These are phyloP conservation scores for Notolabrus celidotus DNA, from an alignment of 2,797 vertebrate species.

Conservation along the genomic window DNA sequence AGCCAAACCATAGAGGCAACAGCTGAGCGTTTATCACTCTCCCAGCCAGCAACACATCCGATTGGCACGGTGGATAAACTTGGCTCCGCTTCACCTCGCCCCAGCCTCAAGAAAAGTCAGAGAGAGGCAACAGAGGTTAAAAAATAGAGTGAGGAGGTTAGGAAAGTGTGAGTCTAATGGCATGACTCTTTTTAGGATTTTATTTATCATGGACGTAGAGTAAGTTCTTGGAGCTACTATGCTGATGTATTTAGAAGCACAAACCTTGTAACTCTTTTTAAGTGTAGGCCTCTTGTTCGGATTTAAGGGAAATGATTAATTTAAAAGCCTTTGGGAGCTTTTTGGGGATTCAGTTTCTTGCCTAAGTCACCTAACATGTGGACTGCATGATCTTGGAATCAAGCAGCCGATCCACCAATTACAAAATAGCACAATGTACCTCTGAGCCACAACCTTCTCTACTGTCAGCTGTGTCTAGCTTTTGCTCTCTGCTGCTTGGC, in stretches of 20 bases:
- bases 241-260: not conserved
- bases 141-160: constrained; percentile 4
- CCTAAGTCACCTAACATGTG: too few species aligned
- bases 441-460: too few species aligned
- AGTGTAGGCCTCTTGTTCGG: too few species aligned
- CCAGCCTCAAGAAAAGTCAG: constrained; percentile 29
- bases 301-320: too few species aligned
- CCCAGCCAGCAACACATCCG: constrained; percentile 44
- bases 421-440: too few species aligned
- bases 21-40: constrained; percentile 68
- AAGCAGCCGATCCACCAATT: too few species aligned
- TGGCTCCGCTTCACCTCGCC: constrained; percentile 37
- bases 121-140: constrained; percentile 11
- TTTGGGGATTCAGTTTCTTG: too few species aligned
- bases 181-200: constrained; percentile 11
- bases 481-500: too few species aligned
- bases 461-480: too few species aligned
- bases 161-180: constrained; percentile 16
- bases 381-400: too few species aligned
- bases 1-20: constrained; percentile 46
- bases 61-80: constrained; percentile 48
- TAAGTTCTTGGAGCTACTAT: constrained; percentile 7
- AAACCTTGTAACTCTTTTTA: too few species aligned
- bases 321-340: too few species aligned
- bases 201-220: not conserved